Percentiles rank a stretch among this genome's conserved stretches.
phyloP scores from a whole-genome alignment of 2,113 vertebrate genomes.

The Rhodinocichla rosea region DNA sequence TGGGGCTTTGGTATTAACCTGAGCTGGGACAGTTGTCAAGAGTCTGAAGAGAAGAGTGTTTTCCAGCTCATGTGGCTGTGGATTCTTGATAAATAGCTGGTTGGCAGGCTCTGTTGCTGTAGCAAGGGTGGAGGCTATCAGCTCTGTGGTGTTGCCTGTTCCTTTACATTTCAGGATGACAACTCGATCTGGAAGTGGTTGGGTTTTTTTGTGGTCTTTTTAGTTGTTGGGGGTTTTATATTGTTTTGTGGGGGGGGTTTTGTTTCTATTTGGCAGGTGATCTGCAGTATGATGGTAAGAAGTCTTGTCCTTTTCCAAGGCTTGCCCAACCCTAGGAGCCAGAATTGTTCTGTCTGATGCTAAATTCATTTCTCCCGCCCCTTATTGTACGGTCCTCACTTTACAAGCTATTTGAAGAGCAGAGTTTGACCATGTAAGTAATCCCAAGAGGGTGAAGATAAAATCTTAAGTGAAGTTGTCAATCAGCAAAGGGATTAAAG shows the following conservation, averaged over 20 bases:
- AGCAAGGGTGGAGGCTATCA: neutral
- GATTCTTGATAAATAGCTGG: neutral
- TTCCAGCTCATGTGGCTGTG: neutral
- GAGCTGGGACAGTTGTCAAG: neutral
- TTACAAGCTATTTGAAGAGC: neutral
- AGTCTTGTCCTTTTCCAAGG: neutral
- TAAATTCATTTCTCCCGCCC: rapidly evolving
- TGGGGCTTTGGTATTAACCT: neutral
- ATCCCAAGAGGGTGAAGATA: neutral
- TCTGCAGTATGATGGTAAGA: neutral
- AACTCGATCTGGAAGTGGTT: neutral
- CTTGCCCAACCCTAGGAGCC: neutral
- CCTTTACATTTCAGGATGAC: neutral
- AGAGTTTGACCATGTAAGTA: neutral
- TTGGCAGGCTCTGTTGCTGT: neutral
- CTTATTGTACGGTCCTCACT: neutral
- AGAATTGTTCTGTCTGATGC: neutral
- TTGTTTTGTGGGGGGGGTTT: neutral
- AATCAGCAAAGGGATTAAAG: neutral
- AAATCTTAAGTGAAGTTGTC: neutral
- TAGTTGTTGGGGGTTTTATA: neutral
- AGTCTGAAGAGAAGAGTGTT: neutral
- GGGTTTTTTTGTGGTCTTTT: neutral
- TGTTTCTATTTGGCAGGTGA: neutral
- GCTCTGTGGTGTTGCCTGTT: neutral